Conservation (phyloP, 2,888 invertebrate genomes). For the Micoletzkya japonica region DNA sequence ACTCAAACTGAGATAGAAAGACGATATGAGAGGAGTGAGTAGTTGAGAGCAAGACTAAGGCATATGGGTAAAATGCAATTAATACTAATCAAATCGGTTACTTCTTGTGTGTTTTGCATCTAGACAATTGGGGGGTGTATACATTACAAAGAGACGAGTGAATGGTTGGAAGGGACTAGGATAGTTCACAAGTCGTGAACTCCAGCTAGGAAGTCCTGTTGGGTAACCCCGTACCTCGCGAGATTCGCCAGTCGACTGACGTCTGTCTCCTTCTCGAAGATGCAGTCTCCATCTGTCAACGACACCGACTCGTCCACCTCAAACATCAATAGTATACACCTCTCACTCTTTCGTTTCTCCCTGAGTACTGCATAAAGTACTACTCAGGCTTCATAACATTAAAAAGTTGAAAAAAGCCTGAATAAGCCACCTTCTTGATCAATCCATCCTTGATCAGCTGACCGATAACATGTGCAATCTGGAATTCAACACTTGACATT, state of each 20-base stretch:
- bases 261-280: slow-evolving; percentile 26
- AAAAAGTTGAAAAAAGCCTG: no score
- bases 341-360: background rate
- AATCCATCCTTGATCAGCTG: slow-evolving; percentile 6
- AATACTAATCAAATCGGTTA: no score
- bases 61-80: no score
- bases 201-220: slow-evolving; percentile 11
- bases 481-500: no score
- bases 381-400: background rate
- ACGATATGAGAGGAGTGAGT: no score
- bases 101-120: no score
- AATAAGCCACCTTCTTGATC: slow-evolving; percentile 1
- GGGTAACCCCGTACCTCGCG: background rate
- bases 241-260: slow-evolving; percentile 3
- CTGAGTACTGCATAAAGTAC: background rate
- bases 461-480: slow-evolving; percentile 5
- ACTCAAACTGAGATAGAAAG: no score
- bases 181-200: no score
- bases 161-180: no score
- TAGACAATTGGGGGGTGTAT: no score
- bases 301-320: background rate
- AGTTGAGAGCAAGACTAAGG: no score
- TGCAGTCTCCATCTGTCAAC: slow-evolving; percentile 15
- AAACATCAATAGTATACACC: background rate
- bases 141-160: no score